phyloP scores from a whole-genome alignment of 2,797 vertebrate species.

The Chiloscyllium punctatum region DNA sequence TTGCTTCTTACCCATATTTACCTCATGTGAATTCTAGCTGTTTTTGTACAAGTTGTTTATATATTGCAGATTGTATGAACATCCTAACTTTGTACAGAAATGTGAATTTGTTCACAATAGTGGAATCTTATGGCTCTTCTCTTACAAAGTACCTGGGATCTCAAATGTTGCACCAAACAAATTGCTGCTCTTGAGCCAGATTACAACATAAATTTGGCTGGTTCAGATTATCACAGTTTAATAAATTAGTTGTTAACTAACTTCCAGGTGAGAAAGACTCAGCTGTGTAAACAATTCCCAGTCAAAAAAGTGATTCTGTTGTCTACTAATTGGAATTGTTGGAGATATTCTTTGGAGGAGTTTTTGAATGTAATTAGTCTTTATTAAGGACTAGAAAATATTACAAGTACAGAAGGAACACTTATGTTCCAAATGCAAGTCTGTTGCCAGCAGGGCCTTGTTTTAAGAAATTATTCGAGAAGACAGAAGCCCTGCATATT shows the following conservation, averaged over 20 bases:
- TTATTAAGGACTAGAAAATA: background rate
- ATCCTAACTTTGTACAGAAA: too few species aligned
- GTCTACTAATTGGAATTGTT: background rate
- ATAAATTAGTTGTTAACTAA: conserved; percentile 15
- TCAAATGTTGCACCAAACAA: too few species aligned
- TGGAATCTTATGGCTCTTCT: too few species aligned
- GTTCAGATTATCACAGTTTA: background rate
- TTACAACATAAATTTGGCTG: too few species aligned
- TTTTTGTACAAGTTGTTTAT: too few species aligned
- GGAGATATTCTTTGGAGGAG: background rate
- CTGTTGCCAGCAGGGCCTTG: background rate
- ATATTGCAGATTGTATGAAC: too few species aligned
- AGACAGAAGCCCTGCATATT: background rate
- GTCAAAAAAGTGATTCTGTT: background rate
- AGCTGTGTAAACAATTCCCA: background rate
- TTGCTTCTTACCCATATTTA: too few species aligned
- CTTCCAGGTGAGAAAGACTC: conserved; percentile 20
- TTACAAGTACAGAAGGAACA: background rate
- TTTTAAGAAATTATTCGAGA: background rate
- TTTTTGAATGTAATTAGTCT: background rate
- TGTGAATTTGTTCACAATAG: too few species aligned
- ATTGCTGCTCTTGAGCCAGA: too few species aligned
- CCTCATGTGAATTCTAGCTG: too few species aligned
- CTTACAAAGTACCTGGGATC: too few species aligned
- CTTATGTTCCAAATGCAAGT: background rate